Conservation (phyloP, 1,140 invertebrate species). For the Yoshiicerus persimilis region DNA sequence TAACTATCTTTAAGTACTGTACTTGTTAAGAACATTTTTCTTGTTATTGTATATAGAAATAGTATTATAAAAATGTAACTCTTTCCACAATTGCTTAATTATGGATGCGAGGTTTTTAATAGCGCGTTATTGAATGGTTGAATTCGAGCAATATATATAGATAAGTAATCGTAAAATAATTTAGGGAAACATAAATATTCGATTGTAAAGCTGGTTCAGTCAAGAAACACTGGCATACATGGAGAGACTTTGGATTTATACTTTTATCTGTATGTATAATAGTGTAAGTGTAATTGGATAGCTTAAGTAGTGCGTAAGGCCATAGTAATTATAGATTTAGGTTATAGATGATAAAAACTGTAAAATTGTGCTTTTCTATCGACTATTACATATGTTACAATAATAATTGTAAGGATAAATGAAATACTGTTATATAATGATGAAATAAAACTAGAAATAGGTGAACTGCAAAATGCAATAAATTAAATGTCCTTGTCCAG, state of each 20-base stretch:
- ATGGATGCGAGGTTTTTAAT: neutral
- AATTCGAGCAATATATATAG: neutral
- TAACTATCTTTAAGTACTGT: neutral
- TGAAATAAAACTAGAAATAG: neutral
- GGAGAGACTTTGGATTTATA: constrained; percentile 17
- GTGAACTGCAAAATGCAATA: neutral
- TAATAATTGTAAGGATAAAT: neutral
- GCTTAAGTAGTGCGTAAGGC: neutral
- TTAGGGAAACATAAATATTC: neutral
- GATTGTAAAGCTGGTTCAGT: neutral
- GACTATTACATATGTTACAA: neutral
- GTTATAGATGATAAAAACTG: too few species aligned
- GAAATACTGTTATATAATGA: neutral
- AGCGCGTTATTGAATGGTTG: neutral
- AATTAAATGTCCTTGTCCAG: neutral
- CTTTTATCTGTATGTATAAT: neutral
- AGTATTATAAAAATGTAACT: neutral
- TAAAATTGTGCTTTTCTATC: neutral
- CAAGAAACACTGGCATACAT: neutral
- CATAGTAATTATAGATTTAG: neutral
- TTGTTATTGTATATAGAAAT: neutral
- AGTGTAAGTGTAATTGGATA: neutral
- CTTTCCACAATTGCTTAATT: neutral
- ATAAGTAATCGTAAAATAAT: neutral
- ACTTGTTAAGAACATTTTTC: neutral